Conservation (phyloP, 1,140 invertebrate genomes). For the Pectinophora gossypiella region DNA sequence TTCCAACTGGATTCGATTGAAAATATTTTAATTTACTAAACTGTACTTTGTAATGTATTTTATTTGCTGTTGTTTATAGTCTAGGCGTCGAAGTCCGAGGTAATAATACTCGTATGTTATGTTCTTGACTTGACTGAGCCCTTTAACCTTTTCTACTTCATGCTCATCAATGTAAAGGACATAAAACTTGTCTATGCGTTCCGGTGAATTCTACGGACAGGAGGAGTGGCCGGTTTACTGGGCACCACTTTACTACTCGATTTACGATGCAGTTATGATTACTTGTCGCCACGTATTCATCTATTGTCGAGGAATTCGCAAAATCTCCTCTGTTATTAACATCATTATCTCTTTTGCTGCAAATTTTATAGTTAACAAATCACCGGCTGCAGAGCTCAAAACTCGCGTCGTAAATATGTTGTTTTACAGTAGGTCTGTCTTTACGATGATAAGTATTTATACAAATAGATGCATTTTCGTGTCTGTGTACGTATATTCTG, state of each 20-base stretch:
- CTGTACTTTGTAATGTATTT: neutral
- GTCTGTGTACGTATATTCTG: neutral
- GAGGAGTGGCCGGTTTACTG: conserved; percentile 23
- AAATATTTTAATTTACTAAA: neutral
- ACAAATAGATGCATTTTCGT: conserved; percentile 13
- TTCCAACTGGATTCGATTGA: neutral
- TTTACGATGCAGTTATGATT: conserved; percentile 47
- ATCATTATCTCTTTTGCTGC: conserved; percentile 23
- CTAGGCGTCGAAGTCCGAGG: neutral
- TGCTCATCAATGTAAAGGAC: conserved; percentile 56
- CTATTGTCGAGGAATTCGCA: conserved; percentile 22
- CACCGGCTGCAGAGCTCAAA: neutral
- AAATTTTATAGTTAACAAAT: neutral
- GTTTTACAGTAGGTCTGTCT: neutral
- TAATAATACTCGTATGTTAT: conserved; percentile 4
- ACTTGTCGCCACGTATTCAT: conserved; percentile 30
- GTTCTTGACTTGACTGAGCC: conserved; percentile 8
- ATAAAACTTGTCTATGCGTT: conserved; percentile 45
- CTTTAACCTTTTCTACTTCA: conserved; percentile 30
- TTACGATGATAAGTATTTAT: neutral
- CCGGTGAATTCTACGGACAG: conserved; percentile 27
- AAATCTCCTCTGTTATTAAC: conserved; percentile 24
- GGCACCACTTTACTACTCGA: conserved; percentile 23
- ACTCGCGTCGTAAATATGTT: neutral
- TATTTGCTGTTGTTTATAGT: conserved; percentile 1